These are phyloP conservation scores for Caradrina clavipalpis DNA, from an alignment of 2,888 invertebrate species.

Conservation along the genomic window DNA sequence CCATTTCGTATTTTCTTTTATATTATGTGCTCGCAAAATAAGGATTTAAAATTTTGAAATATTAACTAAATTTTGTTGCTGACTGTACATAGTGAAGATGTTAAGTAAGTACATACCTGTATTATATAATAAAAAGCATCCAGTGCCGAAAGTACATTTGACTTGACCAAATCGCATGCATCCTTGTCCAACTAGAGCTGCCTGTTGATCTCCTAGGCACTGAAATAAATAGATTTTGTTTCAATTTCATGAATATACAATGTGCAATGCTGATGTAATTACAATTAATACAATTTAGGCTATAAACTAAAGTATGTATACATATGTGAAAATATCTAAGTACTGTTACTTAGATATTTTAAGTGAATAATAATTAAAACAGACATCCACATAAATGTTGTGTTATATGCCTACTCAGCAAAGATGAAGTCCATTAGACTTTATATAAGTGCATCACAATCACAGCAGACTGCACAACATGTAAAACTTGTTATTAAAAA, in stretches of 20 bases:
- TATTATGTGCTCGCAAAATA: too few relatives aligned
- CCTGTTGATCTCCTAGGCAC: slow-evolving; percentile 99
- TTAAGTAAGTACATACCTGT: slow-evolving; percentile 91
- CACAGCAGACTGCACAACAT: background rate
- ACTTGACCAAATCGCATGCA: slow-evolving; percentile 97
- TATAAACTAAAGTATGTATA: too few relatives aligned
- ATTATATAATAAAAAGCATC: slow-evolving; percentile 98
- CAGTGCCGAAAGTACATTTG: slow-evolving; percentile 98
- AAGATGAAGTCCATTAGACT: background rate
- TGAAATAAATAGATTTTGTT: slow-evolving; percentile 76
- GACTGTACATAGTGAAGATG: background rate
- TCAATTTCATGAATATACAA: background rate
- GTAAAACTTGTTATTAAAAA: background rate
- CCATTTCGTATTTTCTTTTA: too few relatives aligned
- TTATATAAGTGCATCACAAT: background rate
- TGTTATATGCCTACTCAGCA: too few relatives aligned
- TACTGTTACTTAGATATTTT: too few relatives aligned
- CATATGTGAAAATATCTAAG: too few relatives aligned
- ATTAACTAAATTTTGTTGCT: too few relatives aligned
- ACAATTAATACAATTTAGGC: too few relatives aligned
- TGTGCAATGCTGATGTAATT: background rate
- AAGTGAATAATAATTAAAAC: too few relatives aligned
- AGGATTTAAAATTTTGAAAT: too few relatives aligned
- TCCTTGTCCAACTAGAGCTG: slow-evolving; percentile 97
- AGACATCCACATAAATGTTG: too few relatives aligned